Conservation (phyloP, 64 coral and sea anemone genomes). For the Platygyra sinensis region DNA sequence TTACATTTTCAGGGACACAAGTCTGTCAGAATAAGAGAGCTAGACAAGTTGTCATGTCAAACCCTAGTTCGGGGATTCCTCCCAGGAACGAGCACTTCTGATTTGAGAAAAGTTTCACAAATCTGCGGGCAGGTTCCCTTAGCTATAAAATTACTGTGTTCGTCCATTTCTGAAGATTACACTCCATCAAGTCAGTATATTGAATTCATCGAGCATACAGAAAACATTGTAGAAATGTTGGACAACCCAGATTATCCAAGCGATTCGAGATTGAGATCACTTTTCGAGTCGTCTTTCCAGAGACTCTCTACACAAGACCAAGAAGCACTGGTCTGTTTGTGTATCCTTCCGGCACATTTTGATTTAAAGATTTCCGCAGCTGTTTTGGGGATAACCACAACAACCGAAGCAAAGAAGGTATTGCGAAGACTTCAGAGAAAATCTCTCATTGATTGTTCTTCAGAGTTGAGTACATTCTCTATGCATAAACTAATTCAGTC, state of each 20-base stretch:
- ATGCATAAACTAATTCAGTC: constrained; percentile 22
- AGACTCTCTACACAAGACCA: too few relatives aligned
- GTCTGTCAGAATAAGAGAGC: neutral
- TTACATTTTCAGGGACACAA: neutral
- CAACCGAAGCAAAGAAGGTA: neutral
- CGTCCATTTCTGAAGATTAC: neutral
- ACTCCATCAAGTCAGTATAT: neutral
- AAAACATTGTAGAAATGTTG: too few relatives aligned
- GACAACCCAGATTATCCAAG: too few relatives aligned
- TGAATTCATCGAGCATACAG: too few relatives aligned
- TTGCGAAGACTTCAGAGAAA: constrained; percentile 37
- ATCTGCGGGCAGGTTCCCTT: neutral
- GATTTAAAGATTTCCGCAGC: too few relatives aligned
- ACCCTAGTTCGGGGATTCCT: neutral
- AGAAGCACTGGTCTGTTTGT: too few relatives aligned
- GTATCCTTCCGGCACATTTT: too few relatives aligned
- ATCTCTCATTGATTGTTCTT: constrained; percentile 3
- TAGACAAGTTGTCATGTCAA: neutral
- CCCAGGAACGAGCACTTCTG: neutral
- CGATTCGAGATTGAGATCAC: too few relatives aligned
- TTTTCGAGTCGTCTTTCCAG: too few relatives aligned
- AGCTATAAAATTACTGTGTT: too few relatives aligned
- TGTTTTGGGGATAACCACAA: too few relatives aligned
- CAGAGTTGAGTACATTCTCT: neutral
- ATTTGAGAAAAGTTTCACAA: neutral